Base-by-base conservation (phyloP, 2,113 vertebrate genomes). In the Oryzias woworae region DNA sequence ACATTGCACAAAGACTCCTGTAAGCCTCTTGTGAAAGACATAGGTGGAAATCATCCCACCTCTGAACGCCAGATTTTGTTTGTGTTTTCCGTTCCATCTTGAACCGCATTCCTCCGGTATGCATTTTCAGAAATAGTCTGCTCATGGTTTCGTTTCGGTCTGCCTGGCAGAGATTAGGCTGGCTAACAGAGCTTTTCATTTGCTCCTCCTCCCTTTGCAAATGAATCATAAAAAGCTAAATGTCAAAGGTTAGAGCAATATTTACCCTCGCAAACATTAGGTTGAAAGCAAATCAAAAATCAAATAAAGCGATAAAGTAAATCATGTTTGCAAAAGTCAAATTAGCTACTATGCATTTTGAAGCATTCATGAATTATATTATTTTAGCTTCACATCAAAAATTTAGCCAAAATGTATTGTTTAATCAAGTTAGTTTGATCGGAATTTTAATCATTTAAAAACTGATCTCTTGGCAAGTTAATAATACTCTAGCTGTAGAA, bases 251-350 rank as follows among this genome's bases (percentile, higher is more conserved):
- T 48, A 10, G 56, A 43, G 17, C 7, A 2, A 24, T 16, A 13
- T 23, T 51, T 20, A 62, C 43, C 28, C 41, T 8, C 36, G 0
- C 31, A 41, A 5, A 41, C 28, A 36, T 43, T 15, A 14, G 12
- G 15, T 50, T 15, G 49, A 4, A 53, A 22, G 7, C 44, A 0
- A 1, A 60, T 58, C 15, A 14, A 14, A 51, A n/a, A 13, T 60
- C 70, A 71, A 78, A 84, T 49, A 65, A 58, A 78, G 76, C 75
- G 75, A 80, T 80, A 20, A 20, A 20, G 20, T 64, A 86, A 22
- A 43, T 63, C 75, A 86, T 86, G 85, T 6, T 75, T 3, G 10
- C 14, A 36, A n/a, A 23, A 65, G 41, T 59, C 55, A 58, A 54
- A 46, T 56, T 3, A 24, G 14, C 36, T 54, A 26, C 6, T 44